Evolutionary conservation across 2,888 invertebrate species (phyloP), one percentile per base, ranked within the genome.

Genomic region (Pristionchus arcanus): DNA sequence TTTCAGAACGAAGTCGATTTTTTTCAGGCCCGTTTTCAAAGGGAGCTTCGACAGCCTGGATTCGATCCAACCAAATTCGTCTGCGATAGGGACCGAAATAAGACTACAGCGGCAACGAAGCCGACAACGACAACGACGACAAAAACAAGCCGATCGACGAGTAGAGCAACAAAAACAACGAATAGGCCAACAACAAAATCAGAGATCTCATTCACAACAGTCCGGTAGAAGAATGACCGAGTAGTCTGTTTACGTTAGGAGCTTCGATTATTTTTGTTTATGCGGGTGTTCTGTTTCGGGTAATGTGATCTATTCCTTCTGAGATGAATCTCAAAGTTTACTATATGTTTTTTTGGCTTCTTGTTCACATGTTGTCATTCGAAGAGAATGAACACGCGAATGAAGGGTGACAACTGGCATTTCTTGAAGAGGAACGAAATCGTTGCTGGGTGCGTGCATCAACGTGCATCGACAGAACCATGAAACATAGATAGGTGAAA

Each of bases 31-130:
- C 81, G 81, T 25, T 81, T 81, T 28, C 81, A 81, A 81, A 49
- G 81, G n/a, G 81, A 81, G n/a, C 81, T 81, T 49, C 81, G 81
- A 13, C n/a, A 81, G 28, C 53, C 81, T 15, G 81, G 81, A 11
- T 81, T 81, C 81, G 81, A 81, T 28, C 81, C 42, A n/a, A 9
- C 81, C 28, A 81, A 81, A 15, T 81, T 81, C 28, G 81, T 53
- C 53, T 81, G 81, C 49, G 4, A 49, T 13, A n/a, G 37, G 4
- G 74, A 74, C 11, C 16, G 37, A 1, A 74, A 74, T 21, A 81
- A 81, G 49, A 81, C 37, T 0, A 53, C 49, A 15, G n/a, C 49
- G 21, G 49, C 28, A 11, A n/a, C 5, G n/a, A 77, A 2, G 11
- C 71, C 71, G 31, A 63, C 13, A 34, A 34, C 71, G 7, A 34